These are phyloP conservation scores for Solenopsis invicta DNA, from an alignment of 1,140 invertebrate genomes.

Conservation along the genomic window DNA sequence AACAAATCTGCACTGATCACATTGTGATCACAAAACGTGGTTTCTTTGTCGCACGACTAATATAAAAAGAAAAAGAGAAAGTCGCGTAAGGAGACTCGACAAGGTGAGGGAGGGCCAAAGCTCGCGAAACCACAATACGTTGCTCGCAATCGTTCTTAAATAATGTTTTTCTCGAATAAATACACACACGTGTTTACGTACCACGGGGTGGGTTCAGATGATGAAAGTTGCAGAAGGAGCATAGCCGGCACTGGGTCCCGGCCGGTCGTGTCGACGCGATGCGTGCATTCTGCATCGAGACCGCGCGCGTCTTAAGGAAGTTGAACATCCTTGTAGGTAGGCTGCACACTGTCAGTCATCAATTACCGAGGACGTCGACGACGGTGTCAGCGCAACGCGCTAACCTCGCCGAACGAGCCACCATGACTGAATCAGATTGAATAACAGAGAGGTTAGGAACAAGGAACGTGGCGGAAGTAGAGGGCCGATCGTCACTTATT, in stretches of 20 bases:
- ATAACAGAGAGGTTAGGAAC: no score
- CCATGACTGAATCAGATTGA: background rate
- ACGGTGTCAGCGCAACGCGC: no score
- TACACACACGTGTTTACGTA: slow-evolving; percentile 69
- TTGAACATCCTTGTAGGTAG: slow-evolving; percentile 74
- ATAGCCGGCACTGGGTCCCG: slow-evolving; percentile 65
- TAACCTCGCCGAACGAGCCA: background rate
- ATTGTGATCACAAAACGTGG: background rate
- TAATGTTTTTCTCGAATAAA: background rate
- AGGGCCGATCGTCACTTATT: no score
- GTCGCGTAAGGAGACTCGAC: background rate
- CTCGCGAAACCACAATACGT: background rate
- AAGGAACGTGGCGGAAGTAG: no score
- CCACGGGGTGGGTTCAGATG: slow-evolving; percentile 71
- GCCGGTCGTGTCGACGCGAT: slow-evolving; percentile 53
- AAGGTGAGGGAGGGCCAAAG: slow-evolving; percentile 9
- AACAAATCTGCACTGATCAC: background rate
- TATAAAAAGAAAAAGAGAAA: background rate
- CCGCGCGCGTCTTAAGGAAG: slow-evolving; percentile 63
- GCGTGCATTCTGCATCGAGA: slow-evolving; percentile 61
- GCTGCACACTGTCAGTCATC: slow-evolving; percentile 39
- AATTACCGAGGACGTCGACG: background rate
- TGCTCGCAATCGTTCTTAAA: background rate
- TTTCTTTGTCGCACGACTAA: no score
- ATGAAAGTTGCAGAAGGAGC: slow-evolving; percentile 80